Base-by-base conservation (phyloP, 2,113 vertebrate genomes). In the Sprattus sprattus region DNA sequence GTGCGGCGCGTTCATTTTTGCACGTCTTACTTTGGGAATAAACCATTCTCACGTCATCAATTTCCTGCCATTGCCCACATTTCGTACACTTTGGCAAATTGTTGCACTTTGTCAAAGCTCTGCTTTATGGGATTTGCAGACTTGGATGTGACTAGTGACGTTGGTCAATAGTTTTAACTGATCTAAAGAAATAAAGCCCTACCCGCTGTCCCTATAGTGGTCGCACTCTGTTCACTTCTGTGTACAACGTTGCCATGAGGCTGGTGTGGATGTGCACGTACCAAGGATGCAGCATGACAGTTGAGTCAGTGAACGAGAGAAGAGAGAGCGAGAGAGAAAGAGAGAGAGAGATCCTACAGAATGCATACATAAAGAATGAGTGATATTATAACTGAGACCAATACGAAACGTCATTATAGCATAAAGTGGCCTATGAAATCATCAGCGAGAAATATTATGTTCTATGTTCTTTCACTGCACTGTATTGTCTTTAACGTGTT, bases 1-100 rank as follows among this genome's bases (percentile, higher is more conserved):
- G 95, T 95, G 96, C 95, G 94, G 97, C 91, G 96, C 97, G 97
- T 98, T 98, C 96, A 91, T 90, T 97, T 97, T 93, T 95, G 97
- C 97, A 98, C 97, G 97, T 98, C 97, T 93, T 95, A 95, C 95
- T 95, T 95, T 92, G 91, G 95, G 96, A 95, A 93, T 88, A 91
- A 96, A 97, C 97, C 95, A 96, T 95, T 96, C 89, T 49, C 16
- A 3, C 16, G 83, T 85, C 84, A 45, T 86, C 85, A 44, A 80
- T 89, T 92, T 93, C 84, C 83, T 82, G 6, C 28, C 45, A 81
- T 49, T 11, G 1, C 0, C 0, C 1, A 54, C 81, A 84, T 84
- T 88, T 86, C 49, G 0, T 18, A 15, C 20, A 20, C 47, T 13
- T 32, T 2, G 0, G 9, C 15, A n/a, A 75, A 39, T 75, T 39